Conservation (phyloP, 2,888 invertebrate genomes). For the Colletes collaris region DNA sequence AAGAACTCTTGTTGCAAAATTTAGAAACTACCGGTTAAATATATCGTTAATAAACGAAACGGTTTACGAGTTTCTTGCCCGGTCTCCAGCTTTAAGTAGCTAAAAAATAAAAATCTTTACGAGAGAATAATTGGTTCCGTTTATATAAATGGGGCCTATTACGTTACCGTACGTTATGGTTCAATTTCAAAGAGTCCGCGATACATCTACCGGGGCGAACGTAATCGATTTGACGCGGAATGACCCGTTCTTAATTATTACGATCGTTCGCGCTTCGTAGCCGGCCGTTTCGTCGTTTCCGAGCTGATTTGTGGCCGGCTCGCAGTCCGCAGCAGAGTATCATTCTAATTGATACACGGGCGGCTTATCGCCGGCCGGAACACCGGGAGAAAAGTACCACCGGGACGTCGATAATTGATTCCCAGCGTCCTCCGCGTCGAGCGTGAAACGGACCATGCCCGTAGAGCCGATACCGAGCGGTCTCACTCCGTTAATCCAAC, state of each 20-base stretch:
- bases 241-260: conserved; percentile 26
- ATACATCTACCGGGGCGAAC: too few relatives aligned
- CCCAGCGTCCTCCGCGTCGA: conserved; percentile 37
- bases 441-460: conserved; percentile 43
- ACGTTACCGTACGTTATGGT: too few relatives aligned
- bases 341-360: conserved; percentile 41
- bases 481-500: conserved; percentile 59
- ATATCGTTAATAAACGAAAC: too few relatives aligned
- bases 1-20: too few relatives aligned
- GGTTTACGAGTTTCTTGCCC: too few relatives aligned
- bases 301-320: conserved; percentile 17
- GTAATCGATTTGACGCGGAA: too few relatives aligned
- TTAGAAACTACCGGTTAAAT: too few relatives aligned
- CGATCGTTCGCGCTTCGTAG: background rate
- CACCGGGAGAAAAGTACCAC: conserved; percentile 20
- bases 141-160: too few relatives aligned
- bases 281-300: conserved; percentile 1
- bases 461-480: conserved; percentile 28
- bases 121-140: too few relatives aligned
- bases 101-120: too few relatives aligned
- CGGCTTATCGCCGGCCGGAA: conserved; percentile 27
- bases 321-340: conserved; percentile 3
- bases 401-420: conserved; percentile 56
- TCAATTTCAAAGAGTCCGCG: too few relatives aligned
- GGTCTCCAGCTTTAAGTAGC: too few relatives aligned